Percentiles rank a stretch among this genome's conserved stretches.
These are phyloP conservation scores for Elegia similella DNA, from an alignment of 2,888 invertebrate genomes.

Conservation along the genomic window DNA sequence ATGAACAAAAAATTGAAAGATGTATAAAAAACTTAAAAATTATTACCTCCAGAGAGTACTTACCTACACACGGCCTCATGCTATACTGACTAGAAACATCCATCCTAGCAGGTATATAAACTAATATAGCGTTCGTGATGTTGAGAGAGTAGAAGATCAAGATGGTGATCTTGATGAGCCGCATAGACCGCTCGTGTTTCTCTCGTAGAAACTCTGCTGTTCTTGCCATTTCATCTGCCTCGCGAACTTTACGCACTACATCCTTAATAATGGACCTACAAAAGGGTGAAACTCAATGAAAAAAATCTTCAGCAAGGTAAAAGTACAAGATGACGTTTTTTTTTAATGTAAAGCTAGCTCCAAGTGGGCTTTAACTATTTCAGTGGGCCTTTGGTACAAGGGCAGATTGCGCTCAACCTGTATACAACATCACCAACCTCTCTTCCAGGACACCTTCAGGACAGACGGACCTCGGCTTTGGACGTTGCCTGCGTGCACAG, in stretches of 20 bases:
- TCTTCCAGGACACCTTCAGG: too few relatives aligned
- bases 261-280: slow-evolving; percentile 40
- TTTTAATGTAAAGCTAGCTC: too few relatives aligned
- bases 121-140: slow-evolving; percentile 33
- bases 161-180: slow-evolving; percentile 48
- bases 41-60: slow-evolving; percentile 25
- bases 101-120: slow-evolving; percentile 53
- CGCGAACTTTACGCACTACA: slow-evolving; percentile 37
- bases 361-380: too few relatives aligned
- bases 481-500: too few relatives aligned
- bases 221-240: slow-evolving; percentile 38
- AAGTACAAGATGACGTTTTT: too few relatives aligned
- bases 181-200: slow-evolving; percentile 43
- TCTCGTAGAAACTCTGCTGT: slow-evolving; percentile 29
- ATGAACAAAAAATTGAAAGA: too few relatives aligned
- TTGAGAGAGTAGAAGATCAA: slow-evolving; percentile 49
- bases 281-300: slow-evolving; percentile 16
- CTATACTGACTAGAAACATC: slow-evolving; percentile 45
- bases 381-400: too few relatives aligned
- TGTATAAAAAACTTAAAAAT: too few relatives aligned
- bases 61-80: slow-evolving; percentile 64
- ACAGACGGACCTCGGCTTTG: too few relatives aligned
- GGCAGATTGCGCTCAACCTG: too few relatives aligned
- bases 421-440: too few relatives aligned
- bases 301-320: too few relatives aligned